These are phyloP conservation scores for Tanypteryx hageni DNA, from an alignment of 2,888 invertebrate species.

Conservation along the genomic window DNA sequence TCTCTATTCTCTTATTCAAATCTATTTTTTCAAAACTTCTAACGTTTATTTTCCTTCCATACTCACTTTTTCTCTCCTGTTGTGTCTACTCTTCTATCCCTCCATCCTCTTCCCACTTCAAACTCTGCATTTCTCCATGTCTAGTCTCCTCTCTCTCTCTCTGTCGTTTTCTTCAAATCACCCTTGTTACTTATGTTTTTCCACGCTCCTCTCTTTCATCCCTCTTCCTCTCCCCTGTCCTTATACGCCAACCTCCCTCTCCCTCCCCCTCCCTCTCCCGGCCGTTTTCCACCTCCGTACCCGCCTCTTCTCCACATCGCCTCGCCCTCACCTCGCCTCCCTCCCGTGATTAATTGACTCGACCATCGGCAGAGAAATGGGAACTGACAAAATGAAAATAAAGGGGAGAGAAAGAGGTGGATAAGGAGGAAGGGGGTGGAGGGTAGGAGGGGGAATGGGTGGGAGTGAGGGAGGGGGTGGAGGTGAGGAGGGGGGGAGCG, in stretches of 20 bases:
- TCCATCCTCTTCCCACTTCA: too few relatives aligned
- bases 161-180: too few relatives aligned
- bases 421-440: background rate
- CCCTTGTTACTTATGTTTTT: background rate
- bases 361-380: constrained; percentile 32
- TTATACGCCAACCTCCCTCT: too few relatives aligned
- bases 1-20: too few relatives aligned
- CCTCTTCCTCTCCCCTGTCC: background rate
- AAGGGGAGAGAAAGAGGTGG: background rate
- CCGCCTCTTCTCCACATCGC: background rate
- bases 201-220: background rate
- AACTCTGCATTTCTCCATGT: too few relatives aligned
- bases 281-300: background rate
- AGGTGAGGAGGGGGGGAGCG: background rate
- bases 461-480: background rate
- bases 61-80: too few relatives aligned
- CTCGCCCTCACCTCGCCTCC: background rate
- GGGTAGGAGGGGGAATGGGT: background rate
- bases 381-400: constrained; percentile 32
- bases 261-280: background rate
- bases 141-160: too few relatives aligned
- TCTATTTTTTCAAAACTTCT: too few relatives aligned
- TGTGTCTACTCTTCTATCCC: too few relatives aligned
- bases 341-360: background rate
- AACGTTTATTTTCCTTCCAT: too few relatives aligned